Conservation (phyloP, 2,797 vertebrate genomes). For the Prunella strophiata region DNA sequence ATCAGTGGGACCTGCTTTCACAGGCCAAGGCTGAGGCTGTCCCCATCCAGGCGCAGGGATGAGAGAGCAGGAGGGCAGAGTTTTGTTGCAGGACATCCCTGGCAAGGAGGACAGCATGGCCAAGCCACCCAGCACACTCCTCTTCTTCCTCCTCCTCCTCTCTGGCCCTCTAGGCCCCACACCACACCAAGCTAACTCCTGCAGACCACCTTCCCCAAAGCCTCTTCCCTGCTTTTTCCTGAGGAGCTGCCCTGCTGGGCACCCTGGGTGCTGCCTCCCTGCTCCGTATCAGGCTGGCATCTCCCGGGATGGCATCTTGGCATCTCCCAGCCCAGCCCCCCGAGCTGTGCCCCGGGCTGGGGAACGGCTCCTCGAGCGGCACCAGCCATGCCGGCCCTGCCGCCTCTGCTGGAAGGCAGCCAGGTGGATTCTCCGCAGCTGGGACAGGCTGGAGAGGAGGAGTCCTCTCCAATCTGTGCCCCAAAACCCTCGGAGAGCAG, state of each 20-base stretch:
- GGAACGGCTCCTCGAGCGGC: rapidly evolving
- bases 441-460: rapidly evolving
- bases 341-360: background rate
- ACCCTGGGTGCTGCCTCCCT: background rate
- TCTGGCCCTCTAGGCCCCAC: too few relatives aligned
- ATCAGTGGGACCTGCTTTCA: background rate
- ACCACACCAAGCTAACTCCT: background rate
- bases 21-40: background rate
- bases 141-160: background rate
- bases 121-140: background rate
- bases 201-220: background rate
- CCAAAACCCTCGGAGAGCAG: background rate
- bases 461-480: background rate
- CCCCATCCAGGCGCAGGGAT: background rate
- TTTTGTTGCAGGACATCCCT: background rate
- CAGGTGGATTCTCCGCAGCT: rapidly evolving
- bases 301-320: background rate
- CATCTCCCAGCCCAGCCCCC: rapidly evolving
- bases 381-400: background rate
- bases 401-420: rapidly evolving
- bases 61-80: background rate
- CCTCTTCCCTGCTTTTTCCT: rapidly evolving
- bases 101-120: background rate
- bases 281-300: rapidly evolving
- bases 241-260: background rate